A percentile compares a stretch with the other conserved stretches of the same genome.
These are phyloP conservation scores for Euzophera pinguis DNA, from an alignment of 2,888 invertebrate species.

Conservation along the genomic window DNA sequence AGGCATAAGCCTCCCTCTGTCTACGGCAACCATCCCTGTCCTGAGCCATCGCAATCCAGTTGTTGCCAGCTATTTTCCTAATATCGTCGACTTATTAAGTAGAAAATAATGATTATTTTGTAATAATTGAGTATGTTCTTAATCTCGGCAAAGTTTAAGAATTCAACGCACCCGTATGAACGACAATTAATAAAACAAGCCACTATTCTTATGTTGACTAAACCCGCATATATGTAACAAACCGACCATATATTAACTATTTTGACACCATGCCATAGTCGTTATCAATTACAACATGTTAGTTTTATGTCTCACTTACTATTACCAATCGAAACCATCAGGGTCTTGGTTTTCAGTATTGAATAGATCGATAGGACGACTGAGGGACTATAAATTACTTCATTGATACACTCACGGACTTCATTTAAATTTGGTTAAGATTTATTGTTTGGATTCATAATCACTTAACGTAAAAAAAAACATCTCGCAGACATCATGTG, in stretches of 20 bases:
- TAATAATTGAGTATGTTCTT: too few relatives aligned
- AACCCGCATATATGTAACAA: slow-evolving; percentile 63
- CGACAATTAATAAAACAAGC: slow-evolving; percentile 47
- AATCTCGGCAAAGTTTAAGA: not conserved
- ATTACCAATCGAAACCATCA: slow-evolving; percentile 27
- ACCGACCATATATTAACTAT: slow-evolving; percentile 70
- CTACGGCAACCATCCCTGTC: too few relatives aligned
- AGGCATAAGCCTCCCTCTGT: too few relatives aligned
- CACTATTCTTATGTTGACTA: slow-evolving; percentile 42
- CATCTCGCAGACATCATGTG: too few relatives aligned
- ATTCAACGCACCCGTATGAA: not conserved
- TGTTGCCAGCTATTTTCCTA: too few relatives aligned
- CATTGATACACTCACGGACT: too few relatives aligned
- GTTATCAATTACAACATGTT: slow-evolving; percentile 60
- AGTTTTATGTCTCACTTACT: slow-evolving; percentile 60
- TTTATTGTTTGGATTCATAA: too few relatives aligned
- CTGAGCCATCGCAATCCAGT: too few relatives aligned
- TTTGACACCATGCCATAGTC: slow-evolving; percentile 63
- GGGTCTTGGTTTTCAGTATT: slow-evolving; percentile 10
- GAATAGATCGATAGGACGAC: not conserved
- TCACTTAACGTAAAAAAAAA: too few relatives aligned
- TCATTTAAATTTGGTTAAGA: too few relatives aligned
- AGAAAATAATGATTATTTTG: too few relatives aligned
- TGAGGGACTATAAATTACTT: not conserved
- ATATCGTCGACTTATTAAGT: too few relatives aligned